Evolutionary conservation across 2,888 invertebrate species (phyloP).

Genomic region (Cephus pulcher): DNA sequence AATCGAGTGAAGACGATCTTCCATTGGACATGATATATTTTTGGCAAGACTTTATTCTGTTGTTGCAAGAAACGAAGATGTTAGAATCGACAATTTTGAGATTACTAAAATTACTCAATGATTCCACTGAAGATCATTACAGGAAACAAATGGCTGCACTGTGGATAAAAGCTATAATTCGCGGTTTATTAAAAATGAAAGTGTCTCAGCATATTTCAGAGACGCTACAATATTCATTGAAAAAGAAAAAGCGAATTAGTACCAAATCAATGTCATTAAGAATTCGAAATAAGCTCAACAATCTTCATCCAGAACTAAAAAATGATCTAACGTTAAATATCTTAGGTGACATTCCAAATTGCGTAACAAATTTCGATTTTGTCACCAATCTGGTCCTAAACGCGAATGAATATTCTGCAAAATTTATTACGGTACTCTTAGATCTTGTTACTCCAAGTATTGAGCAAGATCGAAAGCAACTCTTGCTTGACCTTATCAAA

Average conservation of each 20-base stretch:
- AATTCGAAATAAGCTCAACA: conserved; percentile 40
- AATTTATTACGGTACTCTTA: conserved; percentile 46
- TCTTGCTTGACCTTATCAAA: conserved; percentile 41
- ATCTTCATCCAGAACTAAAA: conserved; percentile 40
- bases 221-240: conserved; percentile 41
- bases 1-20: conserved; percentile 31
- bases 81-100: conserved; percentile 67
- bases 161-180: conserved; percentile 70
- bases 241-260: conserved; percentile 30
- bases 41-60: conserved; percentile 70
- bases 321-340: conserved; percentile 43
- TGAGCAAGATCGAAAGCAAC: conserved; percentile 31
- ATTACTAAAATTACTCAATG: conserved; percentile 66
- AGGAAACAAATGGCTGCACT: conserved; percentile 68
- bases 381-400: conserved; percentile 43
- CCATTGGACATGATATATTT: conserved; percentile 54
- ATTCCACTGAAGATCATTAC: conserved; percentile 49
- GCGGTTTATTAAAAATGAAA: conserved; percentile 66
- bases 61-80: conserved; percentile 69
- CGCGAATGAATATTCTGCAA: conserved; percentile 43
- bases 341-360: conserved; percentile 37
- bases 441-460: conserved; percentile 45
- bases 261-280: conserved; percentile 33
- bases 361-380: conserved; percentile 45
- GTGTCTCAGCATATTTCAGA: conserved; percentile 47